phyloP scores from a whole-genome alignment of 2,113 vertebrate genomes.

The Orycteropus afer region DNA sequence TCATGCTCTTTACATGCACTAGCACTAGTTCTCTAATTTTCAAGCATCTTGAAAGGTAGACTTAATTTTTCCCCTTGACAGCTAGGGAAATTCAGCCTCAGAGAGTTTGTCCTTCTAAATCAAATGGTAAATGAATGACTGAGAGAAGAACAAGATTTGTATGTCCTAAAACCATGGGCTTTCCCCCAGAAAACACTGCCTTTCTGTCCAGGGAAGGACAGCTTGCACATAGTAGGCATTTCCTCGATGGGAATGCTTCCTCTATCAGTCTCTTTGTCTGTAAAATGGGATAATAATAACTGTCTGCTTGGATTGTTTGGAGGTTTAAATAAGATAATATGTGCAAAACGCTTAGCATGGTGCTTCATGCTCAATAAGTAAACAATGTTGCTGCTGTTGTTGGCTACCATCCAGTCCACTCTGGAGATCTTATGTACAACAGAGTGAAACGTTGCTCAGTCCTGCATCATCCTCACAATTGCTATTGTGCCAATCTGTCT shows the following conservation, averaged over 20 bases:
- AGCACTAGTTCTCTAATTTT: rapidly evolving
- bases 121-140: neutral
- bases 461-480: neutral
- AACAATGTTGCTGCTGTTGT: neutral
- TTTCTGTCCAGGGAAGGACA: neutral
- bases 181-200: rapidly evolving
- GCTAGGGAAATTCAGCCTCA: neutral
- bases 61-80: neutral
- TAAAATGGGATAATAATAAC: neutral
- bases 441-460: neutral
- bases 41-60: neutral
- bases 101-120: neutral
- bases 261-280: neutral
- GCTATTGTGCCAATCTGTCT: neutral
- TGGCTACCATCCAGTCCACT: neutral
- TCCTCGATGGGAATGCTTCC: neutral
- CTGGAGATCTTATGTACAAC: neutral
- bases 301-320: neutral
- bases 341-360: rapidly evolving
- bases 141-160: too few species aligned
- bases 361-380: neutral
- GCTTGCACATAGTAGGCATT: neutral
- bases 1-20: rapidly evolving
- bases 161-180: neutral
- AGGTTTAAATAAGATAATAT: neutral